Base-by-base conservation (phyloP, 1,140 invertebrate genomes). In the Agraylea sexmaculata region DNA sequence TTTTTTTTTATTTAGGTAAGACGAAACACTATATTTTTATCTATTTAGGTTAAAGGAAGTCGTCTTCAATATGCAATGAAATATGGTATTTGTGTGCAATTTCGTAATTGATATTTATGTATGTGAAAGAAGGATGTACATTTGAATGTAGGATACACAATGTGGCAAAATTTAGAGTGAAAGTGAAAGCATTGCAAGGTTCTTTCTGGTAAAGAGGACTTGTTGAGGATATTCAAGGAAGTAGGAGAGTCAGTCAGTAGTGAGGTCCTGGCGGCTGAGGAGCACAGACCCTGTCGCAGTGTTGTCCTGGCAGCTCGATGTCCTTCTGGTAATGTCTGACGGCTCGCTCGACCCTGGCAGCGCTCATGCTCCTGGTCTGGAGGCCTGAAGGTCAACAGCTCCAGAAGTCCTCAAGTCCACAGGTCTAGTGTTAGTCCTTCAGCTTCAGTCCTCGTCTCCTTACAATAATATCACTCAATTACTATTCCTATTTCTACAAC, bases 241-340 rank as follows among this genome's bases (percentile, higher is more conserved):
- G 28, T 20, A 38, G 20, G 25, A 38, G 30, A 20, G 22, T 22
- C 36, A 19, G 34, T 16, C 34, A 40, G 18, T 11, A 43, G 25
- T 18, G 21, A 20, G 27, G n/a, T n/a, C 7, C 7, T 25, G n/a
- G 7, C 19, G 25, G 32, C 20, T 33, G 30, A 33, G 22, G 23
- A 25, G 8, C 4, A 23, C 21, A 36, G 16, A 49, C 47, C 47
- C 43, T 37, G 13, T 45, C 45, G 4, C 43, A 34, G 21, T 49
- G 43, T 40, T 20, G 16, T 17, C 7, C 23, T 27, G 31, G 32
- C 17, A 37, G 32, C 39, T 49, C 47, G 19, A 49, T 38, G 36
- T 45, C 40, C 13, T 29, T 36, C 33, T 49, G 47, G 31, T 49
- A 49, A 41, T 49, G 47, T 21, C 37, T 49, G 20, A 49, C 43